These are phyloP conservation scores for Bagarius yarrelli DNA, from an alignment of 2,113 vertebrate species.

Conservation along the genomic window DNA sequence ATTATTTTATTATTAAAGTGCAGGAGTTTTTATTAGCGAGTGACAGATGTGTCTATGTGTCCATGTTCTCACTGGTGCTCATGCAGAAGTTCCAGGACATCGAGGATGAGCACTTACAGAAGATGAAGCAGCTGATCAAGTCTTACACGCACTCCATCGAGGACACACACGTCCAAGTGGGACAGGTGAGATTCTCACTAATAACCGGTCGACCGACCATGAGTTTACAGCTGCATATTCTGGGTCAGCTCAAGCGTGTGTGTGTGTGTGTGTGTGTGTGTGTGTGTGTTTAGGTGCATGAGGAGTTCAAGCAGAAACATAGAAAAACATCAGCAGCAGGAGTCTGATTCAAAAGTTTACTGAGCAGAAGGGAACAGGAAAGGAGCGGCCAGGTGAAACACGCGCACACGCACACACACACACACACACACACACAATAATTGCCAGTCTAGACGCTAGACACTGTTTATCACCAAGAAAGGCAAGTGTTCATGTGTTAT, in stretches of 20 bases:
- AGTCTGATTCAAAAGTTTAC: conserved; percentile 85
- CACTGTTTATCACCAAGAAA: neutral
- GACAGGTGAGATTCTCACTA: conserved; percentile 75
- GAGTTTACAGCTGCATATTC: neutral
- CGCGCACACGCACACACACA: neutral
- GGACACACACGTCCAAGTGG: conserved; percentile 93
- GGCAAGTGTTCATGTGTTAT: neutral
- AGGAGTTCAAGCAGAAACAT: conserved; percentile 96
- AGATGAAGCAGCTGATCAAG: conserved; percentile 90
- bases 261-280: neutral
- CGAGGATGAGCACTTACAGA: conserved; percentile 83
- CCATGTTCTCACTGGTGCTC: neutral
- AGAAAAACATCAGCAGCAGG: conserved; percentile 88
- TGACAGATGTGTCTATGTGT: neutral
- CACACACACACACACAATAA: neutral
- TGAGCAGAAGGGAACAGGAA: conserved; percentile 88
- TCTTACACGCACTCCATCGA: conserved; percentile 90
- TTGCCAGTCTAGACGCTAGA: neutral
- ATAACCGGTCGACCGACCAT: too few species aligned
- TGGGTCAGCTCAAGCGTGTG: neutral
- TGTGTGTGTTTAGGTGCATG: conserved; percentile 80
- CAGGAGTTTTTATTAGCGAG: too few species aligned
- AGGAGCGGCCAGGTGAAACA: conserved; percentile 80
- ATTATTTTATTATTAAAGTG: too few species aligned
- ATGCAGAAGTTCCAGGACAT: conserved; percentile 88